Evolutionary conservation across 2,797 vertebrate species (phyloP), one percentile per base, ranked within the genome.

Genomic region (Craterocephalus amniculus): DNA sequence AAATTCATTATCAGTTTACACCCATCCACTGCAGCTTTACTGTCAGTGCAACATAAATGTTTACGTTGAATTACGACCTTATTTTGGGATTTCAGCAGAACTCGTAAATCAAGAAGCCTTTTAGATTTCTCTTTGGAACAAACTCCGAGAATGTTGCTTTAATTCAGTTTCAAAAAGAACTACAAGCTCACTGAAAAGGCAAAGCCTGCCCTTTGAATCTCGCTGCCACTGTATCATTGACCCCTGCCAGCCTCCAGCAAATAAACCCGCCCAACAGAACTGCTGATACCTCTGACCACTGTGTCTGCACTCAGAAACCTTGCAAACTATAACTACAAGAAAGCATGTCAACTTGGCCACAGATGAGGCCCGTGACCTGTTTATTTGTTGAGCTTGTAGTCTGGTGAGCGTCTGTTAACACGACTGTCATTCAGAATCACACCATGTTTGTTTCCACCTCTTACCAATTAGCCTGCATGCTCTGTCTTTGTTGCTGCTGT

Each of bases 61-160:
- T 94, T 91, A 88, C 85, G 86, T 86, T 92, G 76, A 93, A 91
- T 93, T 93, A 90, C 7, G 18, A 60, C 78, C 73, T 88, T 87
- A 86, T 89, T 81, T 83, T 85, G 69, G 83, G 72, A 82, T 70
- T 87, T 88, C 57, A 68, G 83, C 79, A 75, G 8, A 49, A 68
- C 61, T 68, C 16, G 11, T 92, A 88, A 92, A 92, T 93, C 89
- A 86, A 86, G 68, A 16, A 4, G 74, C 61, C 64, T 70, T 71
- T 78, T 68, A 63, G 22, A 72, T 88, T 74, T 68, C 71, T 74
- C 56, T 66, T 38, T 69, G 70, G 40, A 62, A 56, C 74, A 67
- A 72, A 73, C 63, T 67, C 57, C 52, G 63, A 57, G 60, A 65
- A 59, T 24, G 13, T 68, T 63, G 67, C 65, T 80, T 77, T 61